These are phyloP conservation scores for Xyrichtys novacula DNA, from an alignment of 2,797 vertebrate genomes.

Conservation along the genomic window DNA sequence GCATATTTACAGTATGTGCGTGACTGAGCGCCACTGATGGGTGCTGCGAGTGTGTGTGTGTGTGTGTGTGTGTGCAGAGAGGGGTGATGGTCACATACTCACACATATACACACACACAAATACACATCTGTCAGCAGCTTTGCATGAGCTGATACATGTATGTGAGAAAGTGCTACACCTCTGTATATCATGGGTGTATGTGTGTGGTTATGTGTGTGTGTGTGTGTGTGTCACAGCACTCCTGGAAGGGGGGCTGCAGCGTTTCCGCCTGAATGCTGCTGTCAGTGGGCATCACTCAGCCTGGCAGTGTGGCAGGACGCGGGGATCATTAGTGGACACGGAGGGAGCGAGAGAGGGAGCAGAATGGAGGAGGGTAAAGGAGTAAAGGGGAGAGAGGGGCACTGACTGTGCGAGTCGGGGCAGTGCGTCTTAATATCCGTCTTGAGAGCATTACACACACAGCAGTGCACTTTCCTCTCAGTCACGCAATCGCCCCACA, in stretches of 20 bases:
- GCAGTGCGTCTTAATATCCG: slow-evolving; percentile 79
- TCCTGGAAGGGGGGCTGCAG: slow-evolving; percentile 76
- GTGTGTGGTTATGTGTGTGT: slow-evolving; percentile 39
- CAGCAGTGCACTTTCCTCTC: slow-evolving; percentile 80
- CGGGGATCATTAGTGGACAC: slow-evolving; percentile 85
- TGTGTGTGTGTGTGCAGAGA: slow-evolving; percentile 23
- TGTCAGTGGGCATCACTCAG: slow-evolving; percentile 87
- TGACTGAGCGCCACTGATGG: slow-evolving; percentile 47
- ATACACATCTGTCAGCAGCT: slow-evolving; percentile 70
- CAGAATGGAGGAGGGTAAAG: slow-evolving; percentile 66
- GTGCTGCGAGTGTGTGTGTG: slow-evolving; percentile 1
- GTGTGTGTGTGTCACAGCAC: slow-evolving; percentile 66
- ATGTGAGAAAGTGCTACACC: slow-evolving; percentile 68
- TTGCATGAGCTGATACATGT: slow-evolving; percentile 64
- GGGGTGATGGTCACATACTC: slow-evolving; percentile 40
- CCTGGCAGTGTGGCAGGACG: slow-evolving; percentile 81
- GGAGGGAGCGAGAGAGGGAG: slow-evolving; percentile 68
- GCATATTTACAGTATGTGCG: slow-evolving; percentile 65
- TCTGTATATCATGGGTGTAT: slow-evolving; percentile 51
- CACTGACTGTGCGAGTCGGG: slow-evolving; percentile 57
- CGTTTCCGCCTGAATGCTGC: slow-evolving; percentile 83
- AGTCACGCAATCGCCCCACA: slow-evolving; percentile 81
- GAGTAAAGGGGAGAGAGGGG: slow-evolving; percentile 61
- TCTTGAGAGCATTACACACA: slow-evolving; percentile 86
- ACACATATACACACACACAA: slow-evolving; percentile 48